Percentiles rank a stretch among this genome's conserved stretches.
phyloP scores from a whole-genome alignment of 2,797 vertebrate genomes.

The Esox masquinongy region DNA sequence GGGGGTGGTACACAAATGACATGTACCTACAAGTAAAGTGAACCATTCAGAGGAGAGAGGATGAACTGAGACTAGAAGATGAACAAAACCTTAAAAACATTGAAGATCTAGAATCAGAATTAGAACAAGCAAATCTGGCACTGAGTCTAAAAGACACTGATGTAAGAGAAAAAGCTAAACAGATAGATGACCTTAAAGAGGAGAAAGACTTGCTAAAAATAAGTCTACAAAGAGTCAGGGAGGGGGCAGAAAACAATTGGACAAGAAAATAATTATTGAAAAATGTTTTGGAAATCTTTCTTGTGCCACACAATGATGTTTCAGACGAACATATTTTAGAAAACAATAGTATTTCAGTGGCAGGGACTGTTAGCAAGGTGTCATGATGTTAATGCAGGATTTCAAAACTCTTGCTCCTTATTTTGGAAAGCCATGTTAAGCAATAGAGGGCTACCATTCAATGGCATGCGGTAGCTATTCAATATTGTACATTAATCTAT shows the following conservation, averaged over 20 bases:
- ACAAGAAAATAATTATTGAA: too few species aligned
- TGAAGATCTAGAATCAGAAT: background rate
- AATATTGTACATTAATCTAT: too few species aligned
- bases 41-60: constrained; percentile 16
- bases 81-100: background rate
- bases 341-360: too few species aligned
- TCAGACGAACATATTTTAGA: too few species aligned
- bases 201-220: background rate
- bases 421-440: too few species aligned
- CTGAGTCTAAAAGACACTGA: background rate
- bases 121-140: background rate
- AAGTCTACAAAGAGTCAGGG: background rate
- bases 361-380: too few species aligned
- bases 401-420: too few species aligned
- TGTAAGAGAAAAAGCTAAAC: background rate
- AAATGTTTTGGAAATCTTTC: too few species aligned
- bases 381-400: too few species aligned
- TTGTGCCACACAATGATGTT: too few species aligned
- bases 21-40: constrained; percentile 22
- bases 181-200: background rate
- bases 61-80: background rate
- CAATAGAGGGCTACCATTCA: too few species aligned
- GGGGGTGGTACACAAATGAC: constrained; percentile 13
- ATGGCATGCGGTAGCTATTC: too few species aligned
- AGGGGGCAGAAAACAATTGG: background rate